Conservation (phyloP, 2,888 invertebrate species). For the Hesperia comma region DNA sequence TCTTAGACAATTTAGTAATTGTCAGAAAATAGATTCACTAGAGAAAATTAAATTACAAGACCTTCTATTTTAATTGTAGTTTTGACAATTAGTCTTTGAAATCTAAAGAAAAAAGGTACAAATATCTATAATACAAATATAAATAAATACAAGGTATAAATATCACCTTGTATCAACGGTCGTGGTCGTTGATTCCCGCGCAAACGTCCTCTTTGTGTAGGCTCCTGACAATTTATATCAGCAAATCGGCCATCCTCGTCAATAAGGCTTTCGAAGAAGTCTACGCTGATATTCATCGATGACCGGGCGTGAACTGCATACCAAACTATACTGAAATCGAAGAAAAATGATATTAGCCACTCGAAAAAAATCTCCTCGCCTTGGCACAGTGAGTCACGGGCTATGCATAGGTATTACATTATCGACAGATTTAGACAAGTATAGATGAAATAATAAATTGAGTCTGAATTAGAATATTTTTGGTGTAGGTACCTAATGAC, state of each 20-base stretch:
- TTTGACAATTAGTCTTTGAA: no score
- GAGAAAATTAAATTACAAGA: no score
- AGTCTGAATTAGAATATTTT: not conserved
- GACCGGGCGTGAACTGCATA: conserved; percentile 76
- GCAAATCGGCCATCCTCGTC: conserved; percentile 80
- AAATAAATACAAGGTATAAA: no score
- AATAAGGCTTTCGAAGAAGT: conserved; percentile 87
- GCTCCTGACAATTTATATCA: conserved; percentile 73
- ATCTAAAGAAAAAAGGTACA: no score
- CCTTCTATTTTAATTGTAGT: no score
- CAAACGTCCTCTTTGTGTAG: conserved; percentile 55
- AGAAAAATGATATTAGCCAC: conserved; percentile 26
- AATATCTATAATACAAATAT: no score
- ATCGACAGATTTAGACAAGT: no score
- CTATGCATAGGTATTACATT: no score
- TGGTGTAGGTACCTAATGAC: not conserved
- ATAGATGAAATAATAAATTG: not conserved
- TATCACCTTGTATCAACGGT: conserved; percentile 63
- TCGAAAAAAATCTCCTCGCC: not conserved
- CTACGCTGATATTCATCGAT: conserved; percentile 81
- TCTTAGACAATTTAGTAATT: no score
- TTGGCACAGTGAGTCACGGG: not conserved
- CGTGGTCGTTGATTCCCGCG: conserved; percentile 50
- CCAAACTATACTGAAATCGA: conserved; percentile 71
- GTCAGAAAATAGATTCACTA: no score